A percentile compares a stretch with the other conserved stretches of the same genome.
phyloP scores from a whole-genome alignment of 2,797 vertebrate genomes.

The Orestias chungarensis region DNA sequence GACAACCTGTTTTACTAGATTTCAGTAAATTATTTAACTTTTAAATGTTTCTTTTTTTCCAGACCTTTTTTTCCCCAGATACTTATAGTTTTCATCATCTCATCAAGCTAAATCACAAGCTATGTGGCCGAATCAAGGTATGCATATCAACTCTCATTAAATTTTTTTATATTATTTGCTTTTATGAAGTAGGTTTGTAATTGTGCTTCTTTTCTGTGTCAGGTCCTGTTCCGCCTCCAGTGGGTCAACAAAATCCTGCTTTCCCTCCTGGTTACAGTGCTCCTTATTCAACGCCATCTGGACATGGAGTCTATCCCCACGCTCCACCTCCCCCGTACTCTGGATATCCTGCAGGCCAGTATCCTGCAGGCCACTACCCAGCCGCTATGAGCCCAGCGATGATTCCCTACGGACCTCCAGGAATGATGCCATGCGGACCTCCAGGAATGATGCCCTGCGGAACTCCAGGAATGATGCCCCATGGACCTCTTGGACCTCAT shows the following conservation, averaged over 20 bases:
- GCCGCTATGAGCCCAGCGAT: constrained; percentile 57
- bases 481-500: constrained; percentile 60
- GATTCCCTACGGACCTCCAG: constrained; percentile 46
- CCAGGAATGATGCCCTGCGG: constrained; percentile 29
- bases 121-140: constrained; percentile 82
- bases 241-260: constrained; percentile 70
- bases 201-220: constrained; percentile 18
- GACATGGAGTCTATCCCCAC: constrained; percentile 65
- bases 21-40: neutral
- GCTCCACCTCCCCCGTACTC: constrained; percentile 50
- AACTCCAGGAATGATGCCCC: constrained; percentile 48
- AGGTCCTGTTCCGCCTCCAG: constrained; percentile 64
- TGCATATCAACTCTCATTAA: neutral
- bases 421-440: constrained; percentile 7
- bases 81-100: constrained; percentile 2
- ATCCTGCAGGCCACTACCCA: constrained; percentile 32
- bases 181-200: neutral
- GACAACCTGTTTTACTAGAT: neutral
- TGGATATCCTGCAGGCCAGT: constrained; percentile 39
- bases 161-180: neutral
- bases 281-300: constrained; percentile 42
- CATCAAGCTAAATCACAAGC: constrained; percentile 9
- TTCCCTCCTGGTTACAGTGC: constrained; percentile 73
- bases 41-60: constrained; percentile 13
- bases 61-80: constrained; percentile 9